These are phyloP conservation scores for Tortricodes alternella DNA, from an alignment of 2,888 invertebrate genomes.

Conservation along the genomic window DNA sequence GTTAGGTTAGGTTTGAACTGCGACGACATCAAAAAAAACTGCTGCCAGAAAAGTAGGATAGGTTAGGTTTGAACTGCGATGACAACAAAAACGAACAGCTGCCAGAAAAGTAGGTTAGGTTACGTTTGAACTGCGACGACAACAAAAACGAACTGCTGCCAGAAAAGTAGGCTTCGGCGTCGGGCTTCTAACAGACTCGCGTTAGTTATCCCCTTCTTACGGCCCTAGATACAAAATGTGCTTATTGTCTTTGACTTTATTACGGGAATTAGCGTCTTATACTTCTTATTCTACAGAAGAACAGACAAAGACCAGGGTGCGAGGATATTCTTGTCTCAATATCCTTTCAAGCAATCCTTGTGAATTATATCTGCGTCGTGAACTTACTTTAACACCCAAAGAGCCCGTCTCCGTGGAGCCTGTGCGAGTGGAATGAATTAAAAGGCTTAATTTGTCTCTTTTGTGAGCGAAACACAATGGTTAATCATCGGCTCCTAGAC, in stretches of 20 bases:
- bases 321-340: not conserved
- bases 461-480: conserved; percentile 24
- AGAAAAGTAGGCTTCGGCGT: too few relatives aligned
- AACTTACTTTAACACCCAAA: conserved; percentile 9
- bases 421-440: not conserved
- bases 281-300: not conserved
- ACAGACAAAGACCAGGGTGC: conserved; percentile 1
- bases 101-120: too few relatives aligned
- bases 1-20: too few relatives aligned
- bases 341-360: not conserved
- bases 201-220: too few relatives aligned
- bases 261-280: not conserved
- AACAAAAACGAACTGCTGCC: too few relatives aligned
- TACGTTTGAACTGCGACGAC: too few relatives aligned
- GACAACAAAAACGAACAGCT: too few relatives aligned
- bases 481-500: conserved; percentile 26
- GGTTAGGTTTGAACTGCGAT: too few relatives aligned
- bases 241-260: too few relatives aligned
- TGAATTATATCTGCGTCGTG: not conserved
- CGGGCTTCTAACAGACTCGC: too few relatives aligned
- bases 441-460: conserved; percentile 15
- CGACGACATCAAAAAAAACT: too few relatives aligned
- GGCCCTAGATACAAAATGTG: too few relatives aligned
- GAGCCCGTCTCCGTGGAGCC: not conserved
- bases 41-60: not conserved